phyloP scores from a whole-genome alignment of 2,113 vertebrate genomes.

The Leucopternis melanops region DNA sequence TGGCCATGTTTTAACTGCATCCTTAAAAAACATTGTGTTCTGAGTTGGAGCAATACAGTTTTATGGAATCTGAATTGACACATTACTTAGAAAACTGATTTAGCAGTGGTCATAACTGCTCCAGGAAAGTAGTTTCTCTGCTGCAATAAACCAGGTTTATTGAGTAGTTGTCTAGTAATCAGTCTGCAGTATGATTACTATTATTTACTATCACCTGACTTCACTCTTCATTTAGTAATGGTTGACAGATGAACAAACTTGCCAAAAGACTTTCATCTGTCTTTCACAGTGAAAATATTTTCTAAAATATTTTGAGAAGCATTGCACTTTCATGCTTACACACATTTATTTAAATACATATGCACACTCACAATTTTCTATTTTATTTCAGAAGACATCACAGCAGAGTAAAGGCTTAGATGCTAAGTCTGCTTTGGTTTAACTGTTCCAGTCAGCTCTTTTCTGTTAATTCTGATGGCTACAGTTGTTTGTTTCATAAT shows the following conservation, averaged over 20 bases:
- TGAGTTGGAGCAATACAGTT: background rate
- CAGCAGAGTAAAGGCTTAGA: background rate
- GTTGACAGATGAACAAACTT: background rate
- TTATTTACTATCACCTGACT: conserved; percentile 44
- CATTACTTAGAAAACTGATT: conserved; percentile 36
- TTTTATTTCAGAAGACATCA: background rate
- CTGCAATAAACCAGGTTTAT: conserved; percentile 52
- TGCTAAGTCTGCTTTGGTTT: background rate
- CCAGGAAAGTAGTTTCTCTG: conserved; percentile 12
- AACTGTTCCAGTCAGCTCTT: background rate
- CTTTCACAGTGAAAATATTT: background rate
- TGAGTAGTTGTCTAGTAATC: conserved; percentile 47
- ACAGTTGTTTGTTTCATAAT: conserved; percentile 1
- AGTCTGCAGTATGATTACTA: conserved; percentile 22
- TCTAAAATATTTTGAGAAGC: background rate
- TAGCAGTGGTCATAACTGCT: background rate
- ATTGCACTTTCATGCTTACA: background rate
- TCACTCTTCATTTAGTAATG: background rate
- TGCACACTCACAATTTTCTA: background rate
- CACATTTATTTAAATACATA: background rate
- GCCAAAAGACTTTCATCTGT: background rate
- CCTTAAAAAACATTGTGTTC: background rate
- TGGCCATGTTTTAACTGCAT: background rate
- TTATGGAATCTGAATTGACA: conserved; percentile 33
- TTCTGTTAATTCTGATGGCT: background rate